These are phyloP conservation scores for Pampus argenteus DNA, from an alignment of 2,797 vertebrate species.

Conservation along the genomic window DNA sequence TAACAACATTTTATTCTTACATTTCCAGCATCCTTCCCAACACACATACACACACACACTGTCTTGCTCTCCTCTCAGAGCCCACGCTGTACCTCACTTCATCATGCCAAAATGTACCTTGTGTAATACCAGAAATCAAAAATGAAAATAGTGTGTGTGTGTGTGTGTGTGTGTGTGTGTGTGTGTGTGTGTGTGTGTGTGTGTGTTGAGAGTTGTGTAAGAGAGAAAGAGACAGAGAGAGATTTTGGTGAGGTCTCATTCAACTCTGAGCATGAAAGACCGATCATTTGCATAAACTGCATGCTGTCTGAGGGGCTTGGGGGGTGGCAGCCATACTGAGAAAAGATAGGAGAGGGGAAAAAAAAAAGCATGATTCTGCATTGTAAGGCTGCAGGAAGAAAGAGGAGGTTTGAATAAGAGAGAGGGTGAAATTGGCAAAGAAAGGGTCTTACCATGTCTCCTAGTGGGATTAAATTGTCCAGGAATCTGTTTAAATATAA, in stretches of 20 bases:
- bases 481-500: conserved; percentile 88
- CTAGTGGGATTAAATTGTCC: conserved; percentile 91
- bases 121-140: conserved; percentile 32
- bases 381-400: conserved; percentile 82
- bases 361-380: conserved; percentile 78
- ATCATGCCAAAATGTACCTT: conserved; percentile 11
- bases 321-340: conserved; percentile 65
- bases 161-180: conserved; percentile 27
- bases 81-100: conserved; percentile 39
- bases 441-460: conserved; percentile 87
- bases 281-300: conserved; percentile 92
- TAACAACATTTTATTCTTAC: conserved; percentile 7
- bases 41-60: conserved; percentile 4
- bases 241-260: conserved; percentile 90
- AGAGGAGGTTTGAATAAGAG: conserved; percentile 71
- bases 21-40: neutral
- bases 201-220: too few species aligned
- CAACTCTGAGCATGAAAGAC: conserved; percentile 89
- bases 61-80: conserved; percentile 64
- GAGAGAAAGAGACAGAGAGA: conserved; percentile 22
- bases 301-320: conserved; percentile 83
- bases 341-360: conserved; percentile 86
- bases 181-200: neutral
- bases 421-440: conserved; percentile 83
- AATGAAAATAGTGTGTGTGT: conserved; percentile 30